Conservation (phyloP, 2,888 invertebrate genomes). For the Polietes domitor region DNA sequence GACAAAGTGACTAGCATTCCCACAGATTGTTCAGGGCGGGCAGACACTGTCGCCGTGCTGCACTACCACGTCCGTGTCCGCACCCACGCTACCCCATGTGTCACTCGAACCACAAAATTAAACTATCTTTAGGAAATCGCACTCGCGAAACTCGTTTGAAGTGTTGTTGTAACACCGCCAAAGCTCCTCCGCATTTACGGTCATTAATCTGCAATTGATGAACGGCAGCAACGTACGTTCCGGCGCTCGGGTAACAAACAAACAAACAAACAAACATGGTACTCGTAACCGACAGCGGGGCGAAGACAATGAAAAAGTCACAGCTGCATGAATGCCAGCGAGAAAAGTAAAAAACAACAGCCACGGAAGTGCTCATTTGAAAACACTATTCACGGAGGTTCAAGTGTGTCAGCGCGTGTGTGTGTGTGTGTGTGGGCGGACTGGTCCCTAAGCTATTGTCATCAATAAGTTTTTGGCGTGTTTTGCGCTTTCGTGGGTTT, state of each 20-base stretch:
- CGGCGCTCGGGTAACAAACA: not conserved
- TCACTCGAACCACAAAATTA: slow-evolving; percentile 57
- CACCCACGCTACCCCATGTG: not conserved
- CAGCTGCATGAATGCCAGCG: slow-evolving; percentile 32
- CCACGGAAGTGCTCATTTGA: slow-evolving; percentile 6
- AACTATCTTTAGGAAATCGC: slow-evolving; percentile 53
- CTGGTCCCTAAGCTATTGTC: slow-evolving; percentile 47
- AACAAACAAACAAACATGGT: not conserved
- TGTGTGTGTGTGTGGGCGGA: slow-evolving; percentile 13
- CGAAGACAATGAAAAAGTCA: slow-evolving; percentile 26
- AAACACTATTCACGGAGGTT: slow-evolving; percentile 18
- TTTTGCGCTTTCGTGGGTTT: not conserved
- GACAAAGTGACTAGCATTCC: slow-evolving; percentile 47
- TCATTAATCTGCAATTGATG: slow-evolving; percentile 81
- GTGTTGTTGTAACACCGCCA: slow-evolving; percentile 40
- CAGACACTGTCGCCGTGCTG: not conserved
- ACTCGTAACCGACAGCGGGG: no score
- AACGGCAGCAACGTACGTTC: not conserved
- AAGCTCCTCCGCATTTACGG: slow-evolving; percentile 57
- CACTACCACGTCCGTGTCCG: not conserved
- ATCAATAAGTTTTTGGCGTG: slow-evolving; percentile 55
- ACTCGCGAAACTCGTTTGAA: slow-evolving; percentile 34
- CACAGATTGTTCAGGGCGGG: not conserved
- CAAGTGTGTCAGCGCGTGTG: not conserved
- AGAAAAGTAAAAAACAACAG: slow-evolving; percentile 40